Evolutionary conservation across 2,113 vertebrate species (phyloP).

Genomic region (Mohoua ochrocephala): DNA sequence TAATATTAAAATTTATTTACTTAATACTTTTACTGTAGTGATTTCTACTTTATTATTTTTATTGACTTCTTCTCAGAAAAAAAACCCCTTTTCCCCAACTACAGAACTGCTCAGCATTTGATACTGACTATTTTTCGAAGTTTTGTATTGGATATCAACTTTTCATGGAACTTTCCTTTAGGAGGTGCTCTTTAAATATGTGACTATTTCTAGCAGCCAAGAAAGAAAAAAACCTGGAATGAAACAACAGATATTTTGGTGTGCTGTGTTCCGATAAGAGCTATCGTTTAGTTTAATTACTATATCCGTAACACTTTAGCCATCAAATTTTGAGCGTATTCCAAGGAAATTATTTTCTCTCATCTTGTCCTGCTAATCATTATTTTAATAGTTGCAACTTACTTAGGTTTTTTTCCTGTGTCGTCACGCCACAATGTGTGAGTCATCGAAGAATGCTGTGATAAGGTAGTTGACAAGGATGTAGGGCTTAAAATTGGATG

Average conservation of each 20-base stretch:
- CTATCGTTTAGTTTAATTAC: constrained; percentile 2
- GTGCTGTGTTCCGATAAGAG: neutral
- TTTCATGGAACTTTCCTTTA: neutral
- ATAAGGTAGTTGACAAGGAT: neutral
- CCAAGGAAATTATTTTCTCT: constrained; percentile 3
- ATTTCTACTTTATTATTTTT: neutral
- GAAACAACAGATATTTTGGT: neutral
- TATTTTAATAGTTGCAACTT: neutral
- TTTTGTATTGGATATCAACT: neutral
- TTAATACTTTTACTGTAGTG: neutral
- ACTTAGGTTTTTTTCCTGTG: neutral
- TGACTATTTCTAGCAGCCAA: neutral
- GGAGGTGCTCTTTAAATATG: neutral
- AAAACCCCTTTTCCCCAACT: accelerated
- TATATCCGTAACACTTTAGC: neutral
- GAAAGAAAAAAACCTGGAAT: neutral
- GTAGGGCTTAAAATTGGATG: neutral
- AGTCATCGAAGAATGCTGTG: neutral
- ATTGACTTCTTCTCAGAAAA: neutral
- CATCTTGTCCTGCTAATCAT: neutral
- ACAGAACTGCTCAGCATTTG: neutral
- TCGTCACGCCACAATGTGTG: neutral
- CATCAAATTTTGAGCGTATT: constrained; percentile 19
- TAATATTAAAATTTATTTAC: neutral
- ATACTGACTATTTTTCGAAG: neutral